Evolutionary conservation across 2,113 vertebrate genomes (phyloP).

Genomic region (Dicentrarchus labrax): DNA sequence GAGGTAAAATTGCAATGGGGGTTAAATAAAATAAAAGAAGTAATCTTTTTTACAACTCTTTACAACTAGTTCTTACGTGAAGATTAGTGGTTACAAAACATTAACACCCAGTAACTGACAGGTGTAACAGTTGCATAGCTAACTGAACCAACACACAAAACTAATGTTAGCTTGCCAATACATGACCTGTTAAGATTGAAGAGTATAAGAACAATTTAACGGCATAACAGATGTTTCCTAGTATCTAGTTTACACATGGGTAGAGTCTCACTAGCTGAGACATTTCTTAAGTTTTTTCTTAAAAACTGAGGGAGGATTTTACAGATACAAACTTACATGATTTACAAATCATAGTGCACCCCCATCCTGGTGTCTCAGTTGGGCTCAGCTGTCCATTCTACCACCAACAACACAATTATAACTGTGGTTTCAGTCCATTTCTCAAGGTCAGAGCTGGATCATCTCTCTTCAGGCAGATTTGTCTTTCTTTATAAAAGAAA

Average conservation of each 20-base stretch:
- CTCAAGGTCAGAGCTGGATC: constrained; percentile 4
- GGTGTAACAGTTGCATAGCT: too few species aligned
- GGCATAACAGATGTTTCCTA: too few species aligned
- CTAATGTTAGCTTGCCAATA: neutral
- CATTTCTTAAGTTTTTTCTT: neutral
- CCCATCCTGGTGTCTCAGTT: neutral
- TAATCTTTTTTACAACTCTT: too few species aligned
- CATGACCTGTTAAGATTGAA: neutral
- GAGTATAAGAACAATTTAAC: neutral
- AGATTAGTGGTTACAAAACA: neutral
- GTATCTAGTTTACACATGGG: too few species aligned
- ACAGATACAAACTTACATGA: neutral
- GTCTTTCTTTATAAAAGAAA: constrained; percentile 31
- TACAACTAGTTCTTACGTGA: neutral
- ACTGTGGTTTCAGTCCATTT: constrained; percentile 11
- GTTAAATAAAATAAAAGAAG: neutral
- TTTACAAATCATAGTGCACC: neutral
- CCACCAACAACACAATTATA: neutral
- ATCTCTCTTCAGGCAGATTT: constrained; percentile 24
- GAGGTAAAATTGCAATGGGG: neutral
- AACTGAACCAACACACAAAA: neutral
- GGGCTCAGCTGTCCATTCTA: constrained; percentile 16
- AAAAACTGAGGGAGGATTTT: neutral
- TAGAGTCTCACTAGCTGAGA: too few species aligned
- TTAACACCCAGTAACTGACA: neutral